Conservation (phyloP, 1,140 invertebrate species). For the Ridgeia piscesae region DNA sequence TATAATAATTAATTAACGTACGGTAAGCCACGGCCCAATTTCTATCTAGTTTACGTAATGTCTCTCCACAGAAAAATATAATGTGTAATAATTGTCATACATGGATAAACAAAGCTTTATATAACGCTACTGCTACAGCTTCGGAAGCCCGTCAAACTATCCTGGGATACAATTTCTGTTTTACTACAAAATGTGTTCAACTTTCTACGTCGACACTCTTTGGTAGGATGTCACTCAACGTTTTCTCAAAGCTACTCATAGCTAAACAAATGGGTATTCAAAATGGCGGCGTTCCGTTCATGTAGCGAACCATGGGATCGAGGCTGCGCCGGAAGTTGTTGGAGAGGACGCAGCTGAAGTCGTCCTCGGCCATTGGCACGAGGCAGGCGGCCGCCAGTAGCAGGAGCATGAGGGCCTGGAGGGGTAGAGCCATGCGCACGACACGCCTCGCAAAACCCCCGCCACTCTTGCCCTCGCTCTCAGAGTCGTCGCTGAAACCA, state of each 20-base stretch:
- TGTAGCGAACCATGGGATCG: slow-evolving; percentile 82
- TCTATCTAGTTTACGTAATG: neutral
- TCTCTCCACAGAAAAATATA: neutral
- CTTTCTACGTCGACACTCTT: neutral
- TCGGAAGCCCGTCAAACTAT: neutral
- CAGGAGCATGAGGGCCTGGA: slow-evolving; percentile 85
- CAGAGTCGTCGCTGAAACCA: neutral
- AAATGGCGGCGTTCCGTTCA: slow-evolving; percentile 84
- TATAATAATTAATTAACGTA: neutral
- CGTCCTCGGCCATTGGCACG: slow-evolving; percentile 81
- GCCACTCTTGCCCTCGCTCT: slow-evolving; percentile 55
- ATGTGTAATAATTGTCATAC: neutral
- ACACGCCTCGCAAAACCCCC: slow-evolving; percentile 82
- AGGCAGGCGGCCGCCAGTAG: slow-evolving; percentile 84
- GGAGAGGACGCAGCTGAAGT: slow-evolving; percentile 78
- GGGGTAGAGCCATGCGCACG: slow-evolving; percentile 82
- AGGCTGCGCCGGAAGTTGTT: slow-evolving; percentile 78
- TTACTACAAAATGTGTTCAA: neutral
- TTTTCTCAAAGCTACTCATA: neutral
- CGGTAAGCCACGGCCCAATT: neutral
- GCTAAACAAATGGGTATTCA: slow-evolving; percentile 47
- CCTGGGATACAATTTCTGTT: neutral
- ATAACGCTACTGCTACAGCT: neutral
- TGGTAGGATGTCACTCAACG: neutral
- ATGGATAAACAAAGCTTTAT: neutral